phyloP scores from a whole-genome alignment of 2,888 invertebrate genomes.

The Agelastica alni region DNA sequence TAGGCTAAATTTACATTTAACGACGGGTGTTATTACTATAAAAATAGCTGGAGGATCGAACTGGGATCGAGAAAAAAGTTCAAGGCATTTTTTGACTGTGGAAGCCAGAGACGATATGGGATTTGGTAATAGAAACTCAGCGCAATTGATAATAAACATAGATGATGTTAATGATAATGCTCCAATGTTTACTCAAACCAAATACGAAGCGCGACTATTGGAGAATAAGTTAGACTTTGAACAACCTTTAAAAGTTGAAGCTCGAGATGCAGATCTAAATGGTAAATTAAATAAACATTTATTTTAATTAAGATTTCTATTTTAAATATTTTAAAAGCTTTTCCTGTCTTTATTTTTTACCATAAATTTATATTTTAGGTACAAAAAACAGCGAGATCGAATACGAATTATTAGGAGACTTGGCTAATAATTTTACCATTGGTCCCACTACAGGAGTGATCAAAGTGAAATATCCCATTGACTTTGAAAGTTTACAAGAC shows the following conservation, averaged over 20 bases:
- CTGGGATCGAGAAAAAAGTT: slow-evolving; percentile 84
- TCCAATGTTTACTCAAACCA: slow-evolving; percentile 80
- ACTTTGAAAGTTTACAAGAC: slow-evolving; percentile 77
- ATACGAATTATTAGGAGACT: slow-evolving; percentile 76
- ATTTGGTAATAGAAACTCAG: slow-evolving; percentile 82
- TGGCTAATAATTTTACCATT: slow-evolving; percentile 78
- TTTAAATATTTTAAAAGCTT: too few species aligned
- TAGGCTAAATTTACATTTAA: slow-evolving; percentile 78
- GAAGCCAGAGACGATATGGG: slow-evolving; percentile 89
- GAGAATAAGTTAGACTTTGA: slow-evolving; percentile 85
- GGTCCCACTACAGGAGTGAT: slow-evolving; percentile 76
- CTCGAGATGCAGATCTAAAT: slow-evolving; percentile 83
- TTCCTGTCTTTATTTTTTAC: too few species aligned
- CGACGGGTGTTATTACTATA: slow-evolving; percentile 84
- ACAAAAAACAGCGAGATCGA: slow-evolving; percentile 86
- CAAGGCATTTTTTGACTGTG: slow-evolving; percentile 83
- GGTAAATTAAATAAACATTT: too few species aligned
- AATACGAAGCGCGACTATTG: slow-evolving; percentile 79
- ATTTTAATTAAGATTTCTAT: too few species aligned
- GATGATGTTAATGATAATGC: slow-evolving; percentile 90
- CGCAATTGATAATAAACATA: slow-evolving; percentile 79
- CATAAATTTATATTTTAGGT: slow-evolving; percentile 27
- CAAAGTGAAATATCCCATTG: slow-evolving; percentile 69
- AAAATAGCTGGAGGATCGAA: slow-evolving; percentile 73
- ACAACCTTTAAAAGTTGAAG: slow-evolving; percentile 75